These are phyloP conservation scores for Leptinotarsa peninsularis DNA, from an alignment of 2,888 invertebrate species.

Conservation along the genomic window DNA sequence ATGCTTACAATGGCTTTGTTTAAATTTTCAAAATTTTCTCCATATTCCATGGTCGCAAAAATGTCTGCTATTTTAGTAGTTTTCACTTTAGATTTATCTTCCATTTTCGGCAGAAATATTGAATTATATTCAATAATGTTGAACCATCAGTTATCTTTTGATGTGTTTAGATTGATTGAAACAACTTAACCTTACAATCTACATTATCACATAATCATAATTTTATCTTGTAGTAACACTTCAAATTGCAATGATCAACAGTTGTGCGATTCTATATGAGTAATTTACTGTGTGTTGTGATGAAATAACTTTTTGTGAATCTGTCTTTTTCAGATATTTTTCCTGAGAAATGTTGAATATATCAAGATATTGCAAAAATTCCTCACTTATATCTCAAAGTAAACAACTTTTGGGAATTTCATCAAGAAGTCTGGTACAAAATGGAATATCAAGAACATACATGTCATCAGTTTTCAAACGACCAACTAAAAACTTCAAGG, in stretches of 20 bases:
- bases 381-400: conserved; percentile 44
- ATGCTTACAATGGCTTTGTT: conserved; percentile 54
- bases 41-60: conserved; percentile 60
- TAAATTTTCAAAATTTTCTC: conserved; percentile 52
- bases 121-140: not conserved
- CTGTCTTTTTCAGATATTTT: not conserved
- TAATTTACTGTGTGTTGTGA: too few species aligned
- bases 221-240: not conserved
- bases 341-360: conserved; percentile 52
- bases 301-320: too few species aligned
- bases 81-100: conserved; percentile 27
- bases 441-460: conserved; percentile 45
- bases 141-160: conserved; percentile 1
- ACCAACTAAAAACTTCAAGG: conserved; percentile 49
- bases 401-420: conserved; percentile 44
- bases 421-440: conserved; percentile 40
- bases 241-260: not conserved
- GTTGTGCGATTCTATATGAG: too few species aligned
- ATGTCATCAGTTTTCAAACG: conserved; percentile 44
- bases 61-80: conserved; percentile 45
- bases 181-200: conserved; percentile 5
- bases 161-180: not conserved
- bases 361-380: conserved; percentile 51
- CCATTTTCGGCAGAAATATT: conserved; percentile 20
- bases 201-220: not conserved